A percentile compares a stretch with the other conserved stretches of the same genome.
Evolutionary conservation across 2,113 vertebrate species (phyloP).

Genomic region (Pyxicephalus adspersus): DNA sequence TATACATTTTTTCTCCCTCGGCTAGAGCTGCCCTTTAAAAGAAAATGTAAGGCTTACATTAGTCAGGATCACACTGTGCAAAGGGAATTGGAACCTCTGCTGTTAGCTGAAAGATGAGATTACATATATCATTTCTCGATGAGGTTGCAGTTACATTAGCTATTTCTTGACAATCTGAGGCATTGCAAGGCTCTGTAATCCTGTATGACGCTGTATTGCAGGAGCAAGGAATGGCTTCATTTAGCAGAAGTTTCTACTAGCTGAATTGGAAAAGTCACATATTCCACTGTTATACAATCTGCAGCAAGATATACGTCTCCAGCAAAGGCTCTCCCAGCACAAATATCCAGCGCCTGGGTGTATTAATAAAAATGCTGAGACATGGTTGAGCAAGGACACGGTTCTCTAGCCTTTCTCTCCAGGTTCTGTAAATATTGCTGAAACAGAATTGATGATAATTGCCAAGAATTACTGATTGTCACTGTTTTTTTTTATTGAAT

Average conservation of each 20-base stretch:
- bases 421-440: neutral
- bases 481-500: no score
- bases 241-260: constrained; percentile 17
- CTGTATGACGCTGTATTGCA: neutral
- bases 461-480: no score
- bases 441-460: no score
- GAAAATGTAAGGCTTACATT: constrained; percentile 10
- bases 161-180: constrained; percentile 12
- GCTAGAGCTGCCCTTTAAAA: neutral
- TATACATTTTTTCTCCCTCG: no score
- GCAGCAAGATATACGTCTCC: constrained; percentile 15
- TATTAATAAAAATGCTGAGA: constrained; percentile 21
- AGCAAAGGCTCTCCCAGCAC: constrained; percentile 3
- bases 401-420: neutral
- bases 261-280: neutral
- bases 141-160: constrained; percentile 22
- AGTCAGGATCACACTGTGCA: constrained; percentile 21
- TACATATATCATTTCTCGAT: constrained; percentile 29
- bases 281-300: constrained; percentile 12
- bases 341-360: constrained; percentile 16
- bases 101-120: constrained; percentile 47
- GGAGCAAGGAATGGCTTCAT: constrained; percentile 5
- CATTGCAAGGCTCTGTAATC: constrained; percentile 12
- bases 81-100: constrained; percentile 33
- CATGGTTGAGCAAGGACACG: neutral